Evolutionary conservation across 2,113 vertebrate genomes (phyloP).

Genomic region (Calonectris borealis): DNA sequence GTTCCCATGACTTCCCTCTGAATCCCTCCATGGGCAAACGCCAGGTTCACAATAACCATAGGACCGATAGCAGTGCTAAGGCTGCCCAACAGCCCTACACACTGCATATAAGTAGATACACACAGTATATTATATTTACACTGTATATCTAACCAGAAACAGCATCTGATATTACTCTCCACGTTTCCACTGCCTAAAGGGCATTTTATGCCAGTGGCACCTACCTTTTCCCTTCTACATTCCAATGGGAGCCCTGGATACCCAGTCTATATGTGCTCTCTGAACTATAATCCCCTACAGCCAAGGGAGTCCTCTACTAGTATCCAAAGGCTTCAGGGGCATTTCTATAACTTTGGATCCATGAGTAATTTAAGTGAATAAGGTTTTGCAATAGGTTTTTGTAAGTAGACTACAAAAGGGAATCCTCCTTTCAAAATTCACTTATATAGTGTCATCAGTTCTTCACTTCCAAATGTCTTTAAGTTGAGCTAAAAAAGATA

Average conservation of each 20-base stretch:
- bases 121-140: neutral
- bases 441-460: neutral
- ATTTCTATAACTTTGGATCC: neutral
- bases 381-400: accelerated
- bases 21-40: neutral
- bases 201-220: accelerated
- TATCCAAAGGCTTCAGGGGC: neutral
- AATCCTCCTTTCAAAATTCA: neutral
- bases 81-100: neutral
- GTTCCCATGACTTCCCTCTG: neutral
- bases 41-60: accelerated
- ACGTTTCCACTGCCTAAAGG: neutral
- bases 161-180: neutral
- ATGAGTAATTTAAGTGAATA: neutral
- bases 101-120: accelerated
- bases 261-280: accelerated
- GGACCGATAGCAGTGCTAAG: neutral
- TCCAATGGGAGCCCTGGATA: neutral
- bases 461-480: neutral
- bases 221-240: neutral
- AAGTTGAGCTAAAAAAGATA: neutral
- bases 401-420: neutral
- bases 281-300: neutral
- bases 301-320: neutral
- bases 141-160: neutral